A percentile compares a stretch with the other conserved stretches of the same genome.
These are phyloP conservation scores for Ammodytes dubius DNA, from an alignment of 2,113 vertebrate species.

Conservation along the genomic window DNA sequence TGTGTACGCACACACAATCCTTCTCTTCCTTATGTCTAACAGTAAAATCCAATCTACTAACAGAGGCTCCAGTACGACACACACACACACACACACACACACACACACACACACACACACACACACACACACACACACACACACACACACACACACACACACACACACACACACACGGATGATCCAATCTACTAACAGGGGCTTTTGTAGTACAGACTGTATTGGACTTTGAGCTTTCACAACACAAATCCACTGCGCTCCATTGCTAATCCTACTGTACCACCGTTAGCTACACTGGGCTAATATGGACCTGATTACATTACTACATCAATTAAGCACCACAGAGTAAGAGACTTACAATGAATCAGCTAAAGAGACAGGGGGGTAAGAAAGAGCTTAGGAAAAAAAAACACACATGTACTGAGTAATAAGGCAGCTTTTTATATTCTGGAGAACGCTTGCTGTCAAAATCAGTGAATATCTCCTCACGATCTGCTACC, in stretches of 20 bases:
- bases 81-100: too few species aligned
- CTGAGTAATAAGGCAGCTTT: neutral
- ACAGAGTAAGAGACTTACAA: slow-evolving; percentile 24
- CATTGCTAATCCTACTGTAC: slow-evolving; percentile 37
- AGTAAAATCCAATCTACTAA: too few species aligned
- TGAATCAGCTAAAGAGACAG: slow-evolving; percentile 10
- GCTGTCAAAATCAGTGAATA: too few species aligned
- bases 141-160: too few species aligned
- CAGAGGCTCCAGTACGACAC: too few species aligned
- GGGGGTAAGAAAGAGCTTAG: slow-evolving; percentile 1
- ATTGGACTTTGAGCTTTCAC: slow-evolving; percentile 23
- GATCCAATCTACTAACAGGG: slow-evolving; percentile 7
- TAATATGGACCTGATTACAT: slow-evolving; percentile 54
- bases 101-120: too few species aligned
- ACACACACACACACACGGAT: neutral
- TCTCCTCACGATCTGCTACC: too few species aligned
- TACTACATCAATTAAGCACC: slow-evolving; percentile 42
- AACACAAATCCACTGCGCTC: slow-evolving; percentile 47
- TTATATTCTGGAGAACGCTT: neutral
- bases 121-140: too few species aligned
- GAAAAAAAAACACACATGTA: neutral
- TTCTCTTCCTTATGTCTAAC: too few species aligned
- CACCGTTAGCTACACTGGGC: slow-evolving; percentile 34
- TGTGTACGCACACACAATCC: neutral
- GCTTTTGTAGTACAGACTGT: neutral